These are phyloP conservation scores for Chalcosyrphus nemorum DNA, from an alignment of 2,888 invertebrate genomes.

Conservation along the genomic window DNA sequence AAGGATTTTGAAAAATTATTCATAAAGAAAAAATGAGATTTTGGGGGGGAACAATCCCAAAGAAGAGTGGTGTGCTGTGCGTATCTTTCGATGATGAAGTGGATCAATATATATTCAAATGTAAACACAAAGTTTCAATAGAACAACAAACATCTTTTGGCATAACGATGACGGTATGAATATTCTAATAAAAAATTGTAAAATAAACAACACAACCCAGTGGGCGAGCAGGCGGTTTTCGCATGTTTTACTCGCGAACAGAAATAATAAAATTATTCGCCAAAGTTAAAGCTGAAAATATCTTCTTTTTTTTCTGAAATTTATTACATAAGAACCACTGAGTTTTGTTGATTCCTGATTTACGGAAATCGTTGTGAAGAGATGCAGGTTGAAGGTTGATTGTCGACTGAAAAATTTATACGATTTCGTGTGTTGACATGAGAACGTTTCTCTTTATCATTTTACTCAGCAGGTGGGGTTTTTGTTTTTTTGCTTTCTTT, in stretches of 20 bases:
- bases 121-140: slow-evolving; percentile 49
- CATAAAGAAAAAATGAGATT: slow-evolving; percentile 2
- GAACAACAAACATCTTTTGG: slow-evolving; percentile 29
- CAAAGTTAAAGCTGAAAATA: slow-evolving; percentile 2
- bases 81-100: slow-evolving; percentile 37
- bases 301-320: no score
- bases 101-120: slow-evolving; percentile 52
- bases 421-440: not conserved
- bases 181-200: slow-evolving; percentile 41
- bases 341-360: not conserved
- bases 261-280: not conserved
- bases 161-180: slow-evolving; percentile 16
- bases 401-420: not conserved
- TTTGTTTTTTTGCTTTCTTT: no score
- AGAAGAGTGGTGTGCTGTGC: no score
- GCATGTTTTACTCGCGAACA: not conserved
- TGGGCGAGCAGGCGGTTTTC: not conserved
- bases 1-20: slow-evolving; percentile 15
- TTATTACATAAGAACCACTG: slow-evolving; percentile 2
- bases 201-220: slow-evolving; percentile 41
- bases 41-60: not conserved
- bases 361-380: not conserved
- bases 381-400: not conserved
- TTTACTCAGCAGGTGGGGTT: no score
- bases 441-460: no score